These are phyloP conservation scores for Paracentrotus lividus DNA, from an alignment of 53 echinoderm and acorn worm genomes.

Conservation along the genomic window DNA sequence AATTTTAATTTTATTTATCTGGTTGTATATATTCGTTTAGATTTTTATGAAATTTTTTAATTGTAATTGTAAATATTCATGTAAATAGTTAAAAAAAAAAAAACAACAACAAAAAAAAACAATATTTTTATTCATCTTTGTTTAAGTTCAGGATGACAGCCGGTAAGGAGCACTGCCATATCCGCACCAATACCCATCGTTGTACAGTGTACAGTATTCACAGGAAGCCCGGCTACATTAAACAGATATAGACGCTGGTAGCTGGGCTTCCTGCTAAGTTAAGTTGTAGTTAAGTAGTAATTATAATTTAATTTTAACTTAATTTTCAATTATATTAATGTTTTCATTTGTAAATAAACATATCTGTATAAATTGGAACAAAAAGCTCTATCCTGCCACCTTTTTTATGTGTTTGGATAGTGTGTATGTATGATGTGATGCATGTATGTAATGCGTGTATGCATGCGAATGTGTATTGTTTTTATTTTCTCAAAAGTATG, in stretches of 20 bases:
- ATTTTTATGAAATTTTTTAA: background rate
- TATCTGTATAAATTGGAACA: background rate
- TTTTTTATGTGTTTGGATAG: background rate
- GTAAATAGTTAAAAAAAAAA: background rate
- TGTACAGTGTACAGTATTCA: background rate
- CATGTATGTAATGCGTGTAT: background rate
- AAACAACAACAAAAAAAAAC: too few species aligned
- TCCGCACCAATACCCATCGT: background rate
- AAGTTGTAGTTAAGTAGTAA: background rate
- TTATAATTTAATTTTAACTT: background rate
- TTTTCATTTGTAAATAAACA: background rate
- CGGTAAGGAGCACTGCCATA: background rate
- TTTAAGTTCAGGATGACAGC: background rate
- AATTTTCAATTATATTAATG: background rate
- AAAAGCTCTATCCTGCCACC: background rate
- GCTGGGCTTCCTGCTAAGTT: background rate
- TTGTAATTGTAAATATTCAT: background rate
- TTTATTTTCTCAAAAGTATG: slow-evolving; percentile 38
- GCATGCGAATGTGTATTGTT: background rate
- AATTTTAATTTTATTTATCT: background rate
- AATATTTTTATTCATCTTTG: background rate
- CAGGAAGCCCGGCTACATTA: background rate
- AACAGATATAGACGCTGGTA: slow-evolving; percentile 21
- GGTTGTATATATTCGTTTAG: background rate
- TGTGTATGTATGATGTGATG: background rate